Percentiles rank a stretch among this genome's conserved stretches.
Conservation (phyloP, 2,113 vertebrate genomes). For the Pelvicachromis taeniatus region DNA sequence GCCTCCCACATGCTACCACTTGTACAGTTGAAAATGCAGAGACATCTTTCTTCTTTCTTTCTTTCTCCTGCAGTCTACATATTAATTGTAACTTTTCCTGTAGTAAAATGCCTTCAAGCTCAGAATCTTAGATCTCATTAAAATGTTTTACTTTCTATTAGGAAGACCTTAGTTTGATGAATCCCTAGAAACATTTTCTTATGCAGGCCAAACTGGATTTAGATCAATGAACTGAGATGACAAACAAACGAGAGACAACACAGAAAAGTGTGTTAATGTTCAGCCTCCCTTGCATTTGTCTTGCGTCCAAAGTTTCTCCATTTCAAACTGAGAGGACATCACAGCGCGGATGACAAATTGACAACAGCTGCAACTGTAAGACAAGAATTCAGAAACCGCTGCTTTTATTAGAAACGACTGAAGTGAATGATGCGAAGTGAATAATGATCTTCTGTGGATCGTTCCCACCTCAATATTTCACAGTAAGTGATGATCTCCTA, state of each 20-base stretch:
- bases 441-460: conserved; percentile 45
- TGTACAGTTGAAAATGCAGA: not conserved
- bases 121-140: not conserved
- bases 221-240: conserved; percentile 1
- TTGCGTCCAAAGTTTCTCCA: conserved; percentile 18
- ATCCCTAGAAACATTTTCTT: not conserved
- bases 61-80: not conserved
- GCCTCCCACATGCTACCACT: not conserved
- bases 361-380: conserved; percentile 55
- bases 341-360: conserved; percentile 44
- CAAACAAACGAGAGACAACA: not conserved
- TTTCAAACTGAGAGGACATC: conserved; percentile 29
- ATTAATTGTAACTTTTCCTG: not conserved
- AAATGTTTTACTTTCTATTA: not conserved
- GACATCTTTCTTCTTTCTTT: not conserved
- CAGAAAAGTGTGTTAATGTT: not conserved
- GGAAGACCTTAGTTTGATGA: not conserved
- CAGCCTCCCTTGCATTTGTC: conserved; percentile 2
- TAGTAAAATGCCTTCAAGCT: not conserved
- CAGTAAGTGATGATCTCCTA: conserved; percentile 62
- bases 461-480: conserved; percentile 62
- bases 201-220: not conserved
- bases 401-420: conserved; percentile 64
- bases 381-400: conserved; percentile 44
- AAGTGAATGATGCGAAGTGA: conserved; percentile 61